These are phyloP conservation scores for Furcula furcula DNA, from an alignment of 2,888 invertebrate genomes.

Conservation along the genomic window DNA sequence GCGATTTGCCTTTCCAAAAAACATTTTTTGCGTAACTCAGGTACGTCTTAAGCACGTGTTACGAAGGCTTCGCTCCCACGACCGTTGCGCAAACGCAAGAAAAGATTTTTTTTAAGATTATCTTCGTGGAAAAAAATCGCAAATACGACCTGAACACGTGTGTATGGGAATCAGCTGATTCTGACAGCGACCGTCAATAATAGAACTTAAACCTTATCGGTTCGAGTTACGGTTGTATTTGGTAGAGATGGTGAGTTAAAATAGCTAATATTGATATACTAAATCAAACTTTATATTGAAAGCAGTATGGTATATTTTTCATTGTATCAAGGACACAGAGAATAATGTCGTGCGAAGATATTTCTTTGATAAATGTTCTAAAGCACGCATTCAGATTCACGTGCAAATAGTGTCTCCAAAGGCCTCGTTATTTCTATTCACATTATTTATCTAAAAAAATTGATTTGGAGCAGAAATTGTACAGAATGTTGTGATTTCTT, in stretches of 20 bases:
- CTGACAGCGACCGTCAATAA: constrained; percentile 5
- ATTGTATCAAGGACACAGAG: neutral
- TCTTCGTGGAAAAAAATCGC: constrained; percentile 49
- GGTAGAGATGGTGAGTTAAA: neutral
- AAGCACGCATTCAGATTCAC: constrained; percentile 17
- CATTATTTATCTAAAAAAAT: neutral
- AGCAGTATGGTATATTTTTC: neutral
- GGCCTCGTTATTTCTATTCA: neutral
- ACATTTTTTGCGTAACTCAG: constrained; percentile 48
- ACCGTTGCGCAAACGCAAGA: constrained; percentile 55
- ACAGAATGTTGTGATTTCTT: too few relatives aligned
- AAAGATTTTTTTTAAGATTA: constrained; percentile 49
- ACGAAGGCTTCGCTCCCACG: constrained; percentile 57
- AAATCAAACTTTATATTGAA: constrained; percentile 1
- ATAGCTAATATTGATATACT: neutral
- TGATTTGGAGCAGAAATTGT: too few relatives aligned
- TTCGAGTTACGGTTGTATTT: neutral
- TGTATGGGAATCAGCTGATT: constrained; percentile 69
- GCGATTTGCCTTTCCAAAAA: constrained; percentile 17
- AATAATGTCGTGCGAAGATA: constrained; percentile 12
- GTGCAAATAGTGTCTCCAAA: constrained; percentile 12
- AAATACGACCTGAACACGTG: constrained; percentile 60
- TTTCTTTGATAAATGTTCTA: constrained; percentile 13
- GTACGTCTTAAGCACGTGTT: constrained; percentile 55
- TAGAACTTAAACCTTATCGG: constrained; percentile 4